These are phyloP conservation scores for Anodontia alba DNA, from an alignment of 2,888 invertebrate species.

Conservation along the genomic window DNA sequence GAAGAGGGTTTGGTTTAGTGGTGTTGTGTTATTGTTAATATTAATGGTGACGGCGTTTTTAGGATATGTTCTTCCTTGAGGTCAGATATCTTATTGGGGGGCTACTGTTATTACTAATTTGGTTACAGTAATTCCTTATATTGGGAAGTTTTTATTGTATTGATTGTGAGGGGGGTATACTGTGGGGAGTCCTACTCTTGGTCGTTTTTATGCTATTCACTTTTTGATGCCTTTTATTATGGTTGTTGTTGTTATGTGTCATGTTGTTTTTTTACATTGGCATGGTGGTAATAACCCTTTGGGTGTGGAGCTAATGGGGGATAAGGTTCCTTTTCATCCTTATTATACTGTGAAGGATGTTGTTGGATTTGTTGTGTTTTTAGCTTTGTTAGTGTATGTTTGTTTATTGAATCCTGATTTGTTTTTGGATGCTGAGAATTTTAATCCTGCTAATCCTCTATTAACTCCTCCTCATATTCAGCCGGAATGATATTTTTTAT, in stretches of 20 bases:
- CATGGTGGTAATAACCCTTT: conserved; percentile 38
- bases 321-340: conserved; percentile 36
- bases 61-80: conserved; percentile 90
- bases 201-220: conserved; percentile 91
- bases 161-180: conserved; percentile 92
- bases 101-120: conserved; percentile 92
- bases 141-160: conserved; percentile 88
- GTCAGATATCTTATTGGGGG: conserved; percentile 93
- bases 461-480: conserved; percentile 91
- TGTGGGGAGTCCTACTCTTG: conserved; percentile 90
- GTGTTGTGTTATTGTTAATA: conserved; percentile 89
- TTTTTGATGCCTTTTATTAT: conserved; percentile 91
- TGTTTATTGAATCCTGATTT: conserved; percentile 87
- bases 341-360: conserved; percentile 42
- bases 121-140: conserved; percentile 90
- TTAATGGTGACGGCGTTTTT: conserved; percentile 91
- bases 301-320: conserved; percentile 1
- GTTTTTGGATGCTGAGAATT: conserved; percentile 91
- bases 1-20: conserved; percentile 88
- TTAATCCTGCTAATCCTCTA: conserved; percentile 89
- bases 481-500: conserved; percentile 94
- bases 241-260: conserved; percentile 87
- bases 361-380: conserved; percentile 9
- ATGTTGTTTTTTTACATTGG: conserved; percentile 85
- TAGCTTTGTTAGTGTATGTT: conserved; percentile 14